These are phyloP conservation scores for Drosophila takahashii DNA, from an alignment of 1,140 invertebrate genomes.

Conservation along the genomic window DNA sequence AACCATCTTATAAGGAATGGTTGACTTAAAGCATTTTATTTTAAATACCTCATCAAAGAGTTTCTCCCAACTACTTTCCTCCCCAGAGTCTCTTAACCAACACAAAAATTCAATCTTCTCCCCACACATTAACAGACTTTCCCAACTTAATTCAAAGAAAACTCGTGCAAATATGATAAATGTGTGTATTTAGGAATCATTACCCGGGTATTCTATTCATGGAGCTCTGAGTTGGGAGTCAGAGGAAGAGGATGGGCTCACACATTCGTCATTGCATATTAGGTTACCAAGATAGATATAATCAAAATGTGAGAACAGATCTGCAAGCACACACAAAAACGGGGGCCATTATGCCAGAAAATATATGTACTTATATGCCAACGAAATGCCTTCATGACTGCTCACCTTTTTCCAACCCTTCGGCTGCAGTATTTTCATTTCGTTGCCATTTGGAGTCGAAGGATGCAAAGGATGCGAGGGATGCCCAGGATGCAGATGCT, in stretches of 20 bases:
- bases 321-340: neutral
- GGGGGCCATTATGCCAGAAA: conserved; percentile 38
- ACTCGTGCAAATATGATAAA: conserved; percentile 45
- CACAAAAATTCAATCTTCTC: conserved; percentile 10
- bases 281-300: conserved; percentile 51
- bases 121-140: conserved; percentile 12
- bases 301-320: conserved; percentile 34
- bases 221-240: neutral
- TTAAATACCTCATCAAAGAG: neutral
- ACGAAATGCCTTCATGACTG: conserved; percentile 41
- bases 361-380: conserved; percentile 21
- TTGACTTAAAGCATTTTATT: too few species aligned
- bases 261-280: conserved; percentile 36
- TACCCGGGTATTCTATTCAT: conserved; percentile 28
- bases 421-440: conserved; percentile 22
- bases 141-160: conserved; percentile 9
- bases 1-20: too few species aligned
- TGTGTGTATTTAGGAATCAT: conserved; percentile 56
- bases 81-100: neutral
- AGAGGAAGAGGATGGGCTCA: conserved; percentile 1
- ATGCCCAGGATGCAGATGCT: conserved; percentile 7
- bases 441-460: conserved; percentile 8
- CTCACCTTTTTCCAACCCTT: conserved; percentile 17
- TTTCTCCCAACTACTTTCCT: neutral
- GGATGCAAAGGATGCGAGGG: neutral